Evolutionary conservation across 1,140 invertebrate species (phyloP), one percentile per base, ranked within the genome.

Genomic region (Drosophila sucinea): DNA sequence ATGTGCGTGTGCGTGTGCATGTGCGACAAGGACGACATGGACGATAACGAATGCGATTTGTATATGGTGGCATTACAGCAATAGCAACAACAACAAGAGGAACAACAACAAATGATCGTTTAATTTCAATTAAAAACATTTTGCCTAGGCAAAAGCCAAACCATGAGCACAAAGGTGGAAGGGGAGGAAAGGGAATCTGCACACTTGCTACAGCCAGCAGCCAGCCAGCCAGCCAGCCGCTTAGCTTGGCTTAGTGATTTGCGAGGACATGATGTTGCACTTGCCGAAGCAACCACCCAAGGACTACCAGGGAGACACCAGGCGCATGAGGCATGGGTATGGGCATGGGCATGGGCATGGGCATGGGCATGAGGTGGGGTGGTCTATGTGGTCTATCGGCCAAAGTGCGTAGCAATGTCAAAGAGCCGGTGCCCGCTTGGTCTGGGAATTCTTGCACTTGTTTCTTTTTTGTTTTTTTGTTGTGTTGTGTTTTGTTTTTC

Each of bases 371-470:
- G 17, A 17, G 11, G 27, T 1, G 54, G 10, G 35, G 1, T 54
- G 32, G 35, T 38, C 35, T 38, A 61, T 27, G 56, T 6, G 62
- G 33, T 55, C 61, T 62, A 83, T 73, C 67, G 64, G 30, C 77
- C 77, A 90, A 89, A 89, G 84, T 89, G 84, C 84, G 84, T 89
- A 89, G 84, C 84, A 79, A 90, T 89, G 84, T 89, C 75, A 58
- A 63, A 69, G 55, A 58, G 64, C 70, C 32, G 38, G 44, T 35
- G 55, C 73, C 73, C 60, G 73, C 55, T 61, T 77, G 74, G 71
- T 81, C 84, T 91, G 90, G 90, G 90, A 91, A 91, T 91, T 91
- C 86, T 91, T 91, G 90, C 90, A 91, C 90, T 91, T 85, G 73
- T 89, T 89, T 51, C 23, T 51, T 51, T 51, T 51, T 51, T 44